phyloP scores from a whole-genome alignment of 1,140 invertebrate genomes.

The Lerema accius region DNA sequence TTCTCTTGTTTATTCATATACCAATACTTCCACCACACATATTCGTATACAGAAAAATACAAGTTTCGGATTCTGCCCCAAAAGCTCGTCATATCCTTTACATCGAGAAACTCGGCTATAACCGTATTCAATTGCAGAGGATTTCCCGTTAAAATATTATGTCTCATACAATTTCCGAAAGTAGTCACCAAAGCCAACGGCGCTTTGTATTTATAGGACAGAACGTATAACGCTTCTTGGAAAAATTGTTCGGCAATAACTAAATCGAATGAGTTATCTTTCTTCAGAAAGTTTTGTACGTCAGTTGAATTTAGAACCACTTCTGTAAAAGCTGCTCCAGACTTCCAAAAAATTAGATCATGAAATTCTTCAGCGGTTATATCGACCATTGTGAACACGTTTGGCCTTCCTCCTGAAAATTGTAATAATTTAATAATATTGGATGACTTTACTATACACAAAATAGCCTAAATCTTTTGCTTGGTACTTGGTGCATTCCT shows the following conservation, averaged over 20 bases:
- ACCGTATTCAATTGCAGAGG: constrained; percentile 81
- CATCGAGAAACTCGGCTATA: constrained; percentile 71
- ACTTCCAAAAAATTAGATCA: constrained; percentile 63
- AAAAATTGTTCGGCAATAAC: constrained; percentile 83
- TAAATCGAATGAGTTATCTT: constrained; percentile 79
- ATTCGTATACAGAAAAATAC: constrained; percentile 66
- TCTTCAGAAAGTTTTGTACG: constrained; percentile 73
- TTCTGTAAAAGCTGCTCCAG: constrained; percentile 76
- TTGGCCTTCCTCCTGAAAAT: constrained; percentile 61
- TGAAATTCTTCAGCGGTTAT: constrained; percentile 62
- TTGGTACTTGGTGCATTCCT: no score
- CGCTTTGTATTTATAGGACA: constrained; percentile 82
- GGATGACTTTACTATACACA: no score
- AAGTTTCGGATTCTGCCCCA: constrained; percentile 65
- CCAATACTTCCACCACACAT: constrained; percentile 63
- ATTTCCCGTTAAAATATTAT: constrained; percentile 81
- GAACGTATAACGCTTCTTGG: constrained; percentile 82
- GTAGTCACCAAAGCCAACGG: constrained; percentile 82
- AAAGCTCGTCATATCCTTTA: constrained; percentile 65
- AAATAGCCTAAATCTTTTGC: no score
- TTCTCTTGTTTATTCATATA: constrained; percentile 65
- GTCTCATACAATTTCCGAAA: constrained; percentile 82
- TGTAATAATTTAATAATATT: constrained; percentile 17
- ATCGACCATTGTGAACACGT: constrained; percentile 64
- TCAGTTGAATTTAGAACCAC: constrained; percentile 74